These are phyloP conservation scores for Danaus plexippus DNA, from an alignment of 1,140 invertebrate genomes.

Conservation along the genomic window DNA sequence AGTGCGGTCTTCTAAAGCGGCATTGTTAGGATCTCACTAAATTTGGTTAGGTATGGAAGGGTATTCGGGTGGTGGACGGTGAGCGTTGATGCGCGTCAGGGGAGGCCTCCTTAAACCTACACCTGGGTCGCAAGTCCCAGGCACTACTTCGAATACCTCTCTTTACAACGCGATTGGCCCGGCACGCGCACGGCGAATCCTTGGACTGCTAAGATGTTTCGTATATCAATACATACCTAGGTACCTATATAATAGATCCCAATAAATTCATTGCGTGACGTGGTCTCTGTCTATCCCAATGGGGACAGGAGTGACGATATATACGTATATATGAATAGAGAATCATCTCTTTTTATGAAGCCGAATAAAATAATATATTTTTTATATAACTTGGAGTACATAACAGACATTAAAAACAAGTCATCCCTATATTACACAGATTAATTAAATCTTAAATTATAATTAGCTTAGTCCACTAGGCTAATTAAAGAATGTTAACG, in stretches of 20 bases:
- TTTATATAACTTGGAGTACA: conserved; percentile 8
- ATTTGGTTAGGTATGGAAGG: too few species aligned
- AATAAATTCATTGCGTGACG: conserved; percentile 2
- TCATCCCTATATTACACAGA: conserved; percentile 3
- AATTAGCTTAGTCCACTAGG: conserved; percentile 5
- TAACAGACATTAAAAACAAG: conserved; percentile 8
- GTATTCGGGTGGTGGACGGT: too few species aligned
- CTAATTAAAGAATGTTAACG: conserved; percentile 4
- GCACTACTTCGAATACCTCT: too few species aligned
- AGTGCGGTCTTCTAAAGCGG: too few species aligned
- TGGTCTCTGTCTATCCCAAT: conserved; percentile 4
- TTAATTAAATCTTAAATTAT: conserved; percentile 7
- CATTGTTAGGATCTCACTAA: too few species aligned
- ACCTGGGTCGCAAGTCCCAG: too few species aligned
- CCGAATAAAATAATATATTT: conserved; percentile 4
- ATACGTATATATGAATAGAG: conserved; percentile 1
- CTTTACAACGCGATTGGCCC: too few species aligned
- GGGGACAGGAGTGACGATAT: conserved; percentile 5
- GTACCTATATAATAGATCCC: conserved; percentile 4
- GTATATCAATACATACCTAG: conserved; percentile 5
- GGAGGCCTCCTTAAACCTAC: too few species aligned
- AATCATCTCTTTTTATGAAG: conserved; percentile 7
- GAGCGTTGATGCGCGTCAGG: too few species aligned
- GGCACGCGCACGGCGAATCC: not conserved
- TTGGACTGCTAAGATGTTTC: conserved; percentile 1